Evolutionary conservation across 2,113 vertebrate genomes (phyloP).

Genomic region (Sander lucioperca): DNA sequence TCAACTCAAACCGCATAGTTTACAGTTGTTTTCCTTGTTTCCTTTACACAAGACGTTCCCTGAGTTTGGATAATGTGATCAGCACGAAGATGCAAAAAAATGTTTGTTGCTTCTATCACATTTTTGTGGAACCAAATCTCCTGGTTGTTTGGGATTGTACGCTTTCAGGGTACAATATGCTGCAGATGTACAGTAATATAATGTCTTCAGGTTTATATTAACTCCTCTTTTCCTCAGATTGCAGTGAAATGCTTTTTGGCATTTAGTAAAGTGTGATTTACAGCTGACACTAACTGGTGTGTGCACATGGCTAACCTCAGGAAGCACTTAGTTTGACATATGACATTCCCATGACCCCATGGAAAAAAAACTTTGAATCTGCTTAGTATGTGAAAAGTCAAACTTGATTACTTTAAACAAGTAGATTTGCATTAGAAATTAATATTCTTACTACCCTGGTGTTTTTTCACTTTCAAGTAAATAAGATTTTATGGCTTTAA

Average conservation of each 20-base stretch:
- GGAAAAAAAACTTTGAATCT: constrained; percentile 19
- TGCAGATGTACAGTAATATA: background rate
- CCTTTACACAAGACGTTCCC: background rate
- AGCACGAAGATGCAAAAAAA: background rate
- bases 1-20: constrained; percentile 40
- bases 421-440: background rate
- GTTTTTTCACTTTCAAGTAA: background rate
- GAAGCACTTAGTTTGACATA: constrained; percentile 72
- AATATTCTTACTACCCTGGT: background rate
- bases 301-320: constrained; percentile 67
- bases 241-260: constrained; percentile 38
- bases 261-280: constrained; percentile 59
- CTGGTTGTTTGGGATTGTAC: background rate
- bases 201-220: background rate
- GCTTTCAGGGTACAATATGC: background rate
- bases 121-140: background rate
- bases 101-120: background rate
- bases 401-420: background rate
- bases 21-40: constrained; percentile 27
- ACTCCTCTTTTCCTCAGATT: constrained; percentile 1
- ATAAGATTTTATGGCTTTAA: background rate
- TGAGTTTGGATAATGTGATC: background rate
- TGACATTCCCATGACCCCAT: constrained; percentile 61
- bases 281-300: constrained; percentile 57
- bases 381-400: constrained; percentile 1